Percentiles rank a stretch among this genome's conserved stretches.
Evolutionary conservation across 2,888 invertebrate species (phyloP).

Genomic region (Drosophila mimetica): DNA sequence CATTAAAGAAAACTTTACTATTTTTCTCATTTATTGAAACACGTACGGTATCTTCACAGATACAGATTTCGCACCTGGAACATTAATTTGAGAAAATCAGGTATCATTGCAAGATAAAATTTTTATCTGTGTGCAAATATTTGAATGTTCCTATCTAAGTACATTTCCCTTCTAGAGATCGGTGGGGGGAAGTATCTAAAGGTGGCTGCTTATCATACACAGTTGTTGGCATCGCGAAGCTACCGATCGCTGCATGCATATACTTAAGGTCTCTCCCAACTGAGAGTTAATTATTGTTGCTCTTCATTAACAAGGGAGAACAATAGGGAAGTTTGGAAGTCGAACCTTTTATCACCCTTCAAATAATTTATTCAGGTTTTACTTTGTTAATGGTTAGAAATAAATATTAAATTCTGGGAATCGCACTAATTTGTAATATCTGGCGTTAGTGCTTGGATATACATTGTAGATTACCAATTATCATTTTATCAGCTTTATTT

Average conservation of each 20-base stretch:
- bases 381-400: no score
- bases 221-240: slow-evolving; percentile 47
- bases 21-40: neutral
- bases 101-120: neutral
- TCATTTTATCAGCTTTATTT: neutral
- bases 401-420: neutral
- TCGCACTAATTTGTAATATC: neutral
- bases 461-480: neutral
- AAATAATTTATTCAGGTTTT: no score
- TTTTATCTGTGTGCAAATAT: slow-evolving; percentile 26
- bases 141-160: slow-evolving; percentile 10
- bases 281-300: neutral
- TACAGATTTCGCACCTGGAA: neutral
- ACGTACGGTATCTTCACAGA: neutral
- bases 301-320: slow-evolving; percentile 15
- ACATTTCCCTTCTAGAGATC: neutral
- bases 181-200: slow-evolving; percentile 12
- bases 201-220: slow-evolving; percentile 40
- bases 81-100: neutral
- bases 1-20: neutral
- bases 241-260: slow-evolving; percentile 48
- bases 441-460: neutral
- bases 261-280: neutral
- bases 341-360: neutral
- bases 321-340: no score